These are phyloP conservation scores for Craseonycteris thonglongyai DNA, from an alignment of 2,113 vertebrate species.

Conservation along the genomic window DNA sequence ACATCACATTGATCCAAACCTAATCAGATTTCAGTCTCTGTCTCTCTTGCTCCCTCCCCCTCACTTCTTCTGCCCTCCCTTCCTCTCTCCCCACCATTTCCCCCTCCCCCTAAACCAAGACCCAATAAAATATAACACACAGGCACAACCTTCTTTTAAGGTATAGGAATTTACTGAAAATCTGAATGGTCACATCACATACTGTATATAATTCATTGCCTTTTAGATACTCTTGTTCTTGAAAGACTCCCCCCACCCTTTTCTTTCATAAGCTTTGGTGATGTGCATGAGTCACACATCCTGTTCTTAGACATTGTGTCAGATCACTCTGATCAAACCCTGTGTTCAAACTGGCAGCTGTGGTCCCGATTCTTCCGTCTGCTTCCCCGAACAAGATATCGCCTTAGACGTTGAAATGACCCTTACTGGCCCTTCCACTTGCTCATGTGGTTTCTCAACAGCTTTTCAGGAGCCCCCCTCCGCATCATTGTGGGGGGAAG, in stretches of 20 bases:
- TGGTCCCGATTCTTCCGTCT: constrained; percentile 86
- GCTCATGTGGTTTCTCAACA: constrained; percentile 78
- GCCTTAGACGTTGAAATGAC: constrained; percentile 78
- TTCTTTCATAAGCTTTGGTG: constrained; percentile 86
- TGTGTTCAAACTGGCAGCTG: constrained; percentile 79
- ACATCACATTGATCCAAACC: not conserved
- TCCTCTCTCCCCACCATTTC: fast-evolving
- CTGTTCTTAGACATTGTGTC: constrained; percentile 87
- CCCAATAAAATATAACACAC: not conserved
- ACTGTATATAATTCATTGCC: not conserved
- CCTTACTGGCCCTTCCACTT: constrained; percentile 77
- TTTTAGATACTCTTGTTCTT: not conserved
- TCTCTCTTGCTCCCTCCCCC: not conserved
- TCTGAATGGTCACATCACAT: not conserved
- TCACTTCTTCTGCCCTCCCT: no score
- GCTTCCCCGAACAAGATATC: constrained; percentile 77
- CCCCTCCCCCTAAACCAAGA: not conserved
- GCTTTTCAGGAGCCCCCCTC: constrained; percentile 66
- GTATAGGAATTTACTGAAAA: not conserved
- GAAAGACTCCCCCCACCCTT: not conserved
- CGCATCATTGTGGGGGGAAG: constrained; percentile 79
- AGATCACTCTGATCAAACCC: constrained; percentile 77
- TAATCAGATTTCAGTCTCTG: not conserved
- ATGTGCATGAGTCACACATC: constrained; percentile 86
- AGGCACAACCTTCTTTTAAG: not conserved